phyloP scores from a whole-genome alignment of 23 tunicate genomes.

The Oikopleura vanhoeffeni region DNA sequence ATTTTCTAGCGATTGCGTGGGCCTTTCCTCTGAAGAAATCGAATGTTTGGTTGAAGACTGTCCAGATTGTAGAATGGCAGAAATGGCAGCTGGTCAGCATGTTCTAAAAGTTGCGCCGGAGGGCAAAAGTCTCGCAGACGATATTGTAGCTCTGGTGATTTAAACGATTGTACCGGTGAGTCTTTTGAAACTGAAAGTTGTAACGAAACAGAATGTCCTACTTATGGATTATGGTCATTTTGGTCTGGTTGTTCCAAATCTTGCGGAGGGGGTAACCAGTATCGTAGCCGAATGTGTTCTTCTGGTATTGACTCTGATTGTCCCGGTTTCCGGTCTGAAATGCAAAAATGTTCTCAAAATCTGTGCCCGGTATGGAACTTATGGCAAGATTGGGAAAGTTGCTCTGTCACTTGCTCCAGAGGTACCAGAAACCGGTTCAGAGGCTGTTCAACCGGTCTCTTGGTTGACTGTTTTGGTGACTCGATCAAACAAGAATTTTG shows the following conservation, averaged over 20 bases:
- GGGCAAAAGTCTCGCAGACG: background rate
- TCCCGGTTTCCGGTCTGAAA: background rate
- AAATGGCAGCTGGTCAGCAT: background rate
- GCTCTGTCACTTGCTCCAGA: background rate
- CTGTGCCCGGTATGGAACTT: slow-evolving; percentile 1
- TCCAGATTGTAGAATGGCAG: background rate
- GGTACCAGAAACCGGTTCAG: background rate
- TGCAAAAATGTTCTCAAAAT: background rate
- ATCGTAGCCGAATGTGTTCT: background rate
- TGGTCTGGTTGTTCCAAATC: background rate
- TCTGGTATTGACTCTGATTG: background rate
- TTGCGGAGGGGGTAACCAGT: slow-evolving; percentile 9
- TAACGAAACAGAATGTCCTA: background rate
- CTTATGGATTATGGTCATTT: background rate
- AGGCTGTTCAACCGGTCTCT: background rate
- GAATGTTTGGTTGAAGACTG: background rate
- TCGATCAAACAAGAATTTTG: background rate
- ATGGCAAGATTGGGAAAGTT: background rate
- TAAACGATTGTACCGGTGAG: background rate
- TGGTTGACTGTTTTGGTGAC: slow-evolving; percentile 11
- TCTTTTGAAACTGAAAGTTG: background rate
- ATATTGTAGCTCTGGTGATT: slow-evolving; percentile 2
- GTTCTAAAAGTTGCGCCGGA: background rate
- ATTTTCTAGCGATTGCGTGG: background rate
- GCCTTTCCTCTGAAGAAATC: background rate